These are phyloP conservation scores for Catalaphyllia jardinei DNA, from an alignment of 64 coral and sea anemone genomes.

Conservation along the genomic window DNA sequence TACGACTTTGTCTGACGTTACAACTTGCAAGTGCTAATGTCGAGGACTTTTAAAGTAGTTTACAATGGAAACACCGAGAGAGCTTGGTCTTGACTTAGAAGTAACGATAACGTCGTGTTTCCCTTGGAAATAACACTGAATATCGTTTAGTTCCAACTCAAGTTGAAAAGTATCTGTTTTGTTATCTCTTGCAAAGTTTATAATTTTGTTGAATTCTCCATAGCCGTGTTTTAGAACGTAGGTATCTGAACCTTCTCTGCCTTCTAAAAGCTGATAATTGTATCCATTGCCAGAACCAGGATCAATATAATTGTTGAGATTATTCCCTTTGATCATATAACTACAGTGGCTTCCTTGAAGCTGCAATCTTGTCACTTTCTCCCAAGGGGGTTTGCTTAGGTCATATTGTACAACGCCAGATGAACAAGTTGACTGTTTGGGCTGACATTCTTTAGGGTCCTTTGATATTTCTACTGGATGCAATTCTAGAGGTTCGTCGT, in stretches of 20 bases:
- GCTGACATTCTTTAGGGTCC: constrained; percentile 39
- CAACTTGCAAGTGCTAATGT: constrained; percentile 29
- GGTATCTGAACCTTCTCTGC: constrained; percentile 9
- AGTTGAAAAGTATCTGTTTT: constrained; percentile 21
- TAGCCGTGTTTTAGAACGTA: constrained; percentile 34
- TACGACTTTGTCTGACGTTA: constrained; percentile 4
- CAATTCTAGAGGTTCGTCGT: background rate
- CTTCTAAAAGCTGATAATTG: constrained; percentile 16
- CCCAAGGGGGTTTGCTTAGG: constrained; percentile 18
- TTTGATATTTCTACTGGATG: constrained; percentile 36
- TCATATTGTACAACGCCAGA: background rate
- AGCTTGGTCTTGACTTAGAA: constrained; percentile 19
- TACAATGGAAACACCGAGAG: constrained; percentile 40
- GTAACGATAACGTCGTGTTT: constrained; percentile 13
- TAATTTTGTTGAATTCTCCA: constrained; percentile 38
- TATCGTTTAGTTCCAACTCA: constrained; percentile 31
- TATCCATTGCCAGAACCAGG: constrained; percentile 44
- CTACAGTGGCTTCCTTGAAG: constrained; percentile 41
- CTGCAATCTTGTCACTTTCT: constrained; percentile 25
- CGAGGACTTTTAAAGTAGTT: background rate
- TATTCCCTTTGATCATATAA: constrained; percentile 42
- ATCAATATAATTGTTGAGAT: constrained; percentile 53
- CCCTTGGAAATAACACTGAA: constrained; percentile 10
- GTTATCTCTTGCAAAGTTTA: constrained; percentile 3
- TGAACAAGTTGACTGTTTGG: background rate